Evolutionary conservation across 1,140 invertebrate species (phyloP).

Genomic region (Ptiloglossa arizonensis): DNA sequence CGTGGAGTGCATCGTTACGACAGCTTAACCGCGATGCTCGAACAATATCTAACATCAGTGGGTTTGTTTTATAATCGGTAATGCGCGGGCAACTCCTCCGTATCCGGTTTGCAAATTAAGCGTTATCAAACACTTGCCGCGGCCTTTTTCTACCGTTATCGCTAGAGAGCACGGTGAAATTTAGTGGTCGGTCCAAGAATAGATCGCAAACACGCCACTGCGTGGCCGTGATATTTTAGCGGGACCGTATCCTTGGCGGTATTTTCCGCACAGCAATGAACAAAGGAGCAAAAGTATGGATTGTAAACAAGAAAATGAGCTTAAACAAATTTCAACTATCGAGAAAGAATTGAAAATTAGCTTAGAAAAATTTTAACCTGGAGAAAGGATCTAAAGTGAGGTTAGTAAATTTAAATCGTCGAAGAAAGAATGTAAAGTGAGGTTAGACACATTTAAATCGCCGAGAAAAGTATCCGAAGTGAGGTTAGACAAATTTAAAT

Average conservation of each 20-base stretch:
- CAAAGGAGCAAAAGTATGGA: no score
- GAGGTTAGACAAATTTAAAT: no score
- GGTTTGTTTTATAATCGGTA: not conserved
- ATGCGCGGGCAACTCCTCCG: not conserved
- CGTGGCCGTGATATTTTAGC: not conserved
- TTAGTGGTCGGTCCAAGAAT: not conserved
- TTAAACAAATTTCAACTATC: no score
- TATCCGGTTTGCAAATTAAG: constrained; percentile 20
- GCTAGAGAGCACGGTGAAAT: not conserved
- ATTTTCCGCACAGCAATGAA: not conserved
- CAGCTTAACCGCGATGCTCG: not conserved
- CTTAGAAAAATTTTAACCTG: no score
- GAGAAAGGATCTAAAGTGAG: no score
- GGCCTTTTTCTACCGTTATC: constrained; percentile 5
- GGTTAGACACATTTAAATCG: no score
- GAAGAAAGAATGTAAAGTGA: no score
- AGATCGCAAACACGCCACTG: constrained; percentile 7
- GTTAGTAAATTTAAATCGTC: no score
- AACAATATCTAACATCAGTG: not conserved
- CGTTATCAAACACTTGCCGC: constrained; percentile 11
- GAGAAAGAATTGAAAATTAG: no score
- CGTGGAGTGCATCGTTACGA: not conserved
- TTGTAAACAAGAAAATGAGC: no score
- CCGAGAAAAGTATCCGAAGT: no score
- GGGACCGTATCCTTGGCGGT: no score